Base-by-base conservation (phyloP, 2,888 invertebrate genomes). In the Dastarcus helophoroides region DNA sequence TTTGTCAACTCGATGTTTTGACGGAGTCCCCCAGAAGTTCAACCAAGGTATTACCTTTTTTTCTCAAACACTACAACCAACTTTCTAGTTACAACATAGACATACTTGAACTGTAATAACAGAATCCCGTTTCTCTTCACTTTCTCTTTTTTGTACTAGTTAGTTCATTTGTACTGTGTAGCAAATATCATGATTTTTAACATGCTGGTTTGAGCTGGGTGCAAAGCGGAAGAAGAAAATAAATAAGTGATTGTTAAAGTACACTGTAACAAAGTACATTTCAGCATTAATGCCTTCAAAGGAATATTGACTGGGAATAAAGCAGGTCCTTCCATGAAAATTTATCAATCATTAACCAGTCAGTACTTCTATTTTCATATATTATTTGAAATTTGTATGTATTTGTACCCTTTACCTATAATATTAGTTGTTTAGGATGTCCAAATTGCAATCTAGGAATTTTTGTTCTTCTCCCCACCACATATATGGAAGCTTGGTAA, bases 161-260 rank as follows among this genome's bases (percentile, higher is more conserved):
- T 38, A 38, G 36, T 26, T 17, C 25, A 41, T 35, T 40, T 48
- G 53, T 53, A 53, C 53, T 54, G 54, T 53, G 53, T 52, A 45
- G 43, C 36, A 37, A 39, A 28, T 23, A 35, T 39, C 32, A 35
- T 27, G 39, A 33, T 42, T 36, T 32, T 60, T 44, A 46, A 45
- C 42, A 55, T 51, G 59, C 56, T 62, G 63, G 60, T 64, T 64
- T 63, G 64, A 64, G 62, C 63, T 64, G 64, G 64, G 62, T 62
- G 62, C 60, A 48, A 48, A 50, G 49, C 47, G 46, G 43, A 43
- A 44, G 41, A 37, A 30, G 28, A 40, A 38, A 39, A 37, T 19
- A 19, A 19, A 19, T 19, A 19, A n/a, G 8, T n/a, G n/a, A n/a
- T n/a, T n/a, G n/a, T n/a, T n/a, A n/a, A n/a, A n/a, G n/a, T n/a